A percentile compares a stretch with the other conserved stretches of the same genome.
Conservation (phyloP, 1,140 invertebrate species). For the Idris sp. region DNA sequence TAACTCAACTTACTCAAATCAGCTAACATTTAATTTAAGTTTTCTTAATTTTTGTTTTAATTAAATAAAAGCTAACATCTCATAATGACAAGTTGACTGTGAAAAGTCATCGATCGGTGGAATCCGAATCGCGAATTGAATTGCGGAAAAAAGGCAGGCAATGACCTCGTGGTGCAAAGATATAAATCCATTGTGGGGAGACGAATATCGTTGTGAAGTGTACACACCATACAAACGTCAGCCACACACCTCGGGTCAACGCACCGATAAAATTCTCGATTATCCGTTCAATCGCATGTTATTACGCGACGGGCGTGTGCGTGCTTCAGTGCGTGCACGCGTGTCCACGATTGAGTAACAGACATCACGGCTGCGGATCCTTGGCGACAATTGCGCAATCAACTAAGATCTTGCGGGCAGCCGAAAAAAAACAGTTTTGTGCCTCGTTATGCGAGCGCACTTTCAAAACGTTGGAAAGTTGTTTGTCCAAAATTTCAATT, state of each 20-base stretch:
- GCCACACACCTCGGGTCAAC: slow-evolving; percentile 64
- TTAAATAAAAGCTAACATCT: no score
- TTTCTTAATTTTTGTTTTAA: no score
- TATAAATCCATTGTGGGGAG: slow-evolving; percentile 65
- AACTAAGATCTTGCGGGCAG: slow-evolving; percentile 12
- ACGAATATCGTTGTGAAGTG: slow-evolving; percentile 57
- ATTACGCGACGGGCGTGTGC: slow-evolving; percentile 31
- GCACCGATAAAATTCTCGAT: slow-evolving; percentile 66
- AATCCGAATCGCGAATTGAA: slow-evolving; percentile 16
- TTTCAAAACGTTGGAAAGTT: slow-evolving; percentile 54
- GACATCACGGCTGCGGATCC: slow-evolving; percentile 23
- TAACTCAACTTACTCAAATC: no score
- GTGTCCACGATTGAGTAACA: slow-evolving; percentile 49
- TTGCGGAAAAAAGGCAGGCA: slow-evolving; percentile 46
- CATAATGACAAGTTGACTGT: no score
- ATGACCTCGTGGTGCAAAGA: slow-evolving; percentile 56
- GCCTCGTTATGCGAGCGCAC: slow-evolving; percentile 36
- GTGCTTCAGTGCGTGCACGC: slow-evolving; percentile 51
- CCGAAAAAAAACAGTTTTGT: slow-evolving; percentile 33
- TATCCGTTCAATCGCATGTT: slow-evolving; percentile 60
- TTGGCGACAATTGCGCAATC: slow-evolving; percentile 23
- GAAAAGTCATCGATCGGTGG: no score
- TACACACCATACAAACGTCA: slow-evolving; percentile 47
- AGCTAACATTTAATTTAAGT: no score
- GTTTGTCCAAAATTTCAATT: slow-evolving; percentile 51